phyloP scores from a whole-genome alignment of 2,797 vertebrate genomes.

The Gobio occitaniae region DNA sequence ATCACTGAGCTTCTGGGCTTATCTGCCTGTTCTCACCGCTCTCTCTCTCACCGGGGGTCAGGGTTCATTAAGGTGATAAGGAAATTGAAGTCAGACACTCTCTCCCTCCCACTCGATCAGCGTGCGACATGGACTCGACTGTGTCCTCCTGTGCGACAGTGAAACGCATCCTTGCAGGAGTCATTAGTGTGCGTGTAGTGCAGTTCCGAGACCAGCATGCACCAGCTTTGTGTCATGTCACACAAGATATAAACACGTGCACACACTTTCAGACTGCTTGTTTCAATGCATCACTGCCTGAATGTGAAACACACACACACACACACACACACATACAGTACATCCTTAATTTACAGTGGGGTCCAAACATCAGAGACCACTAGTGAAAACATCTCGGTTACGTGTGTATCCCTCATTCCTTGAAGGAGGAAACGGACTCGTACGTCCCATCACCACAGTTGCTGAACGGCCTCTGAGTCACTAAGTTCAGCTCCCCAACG shows the following conservation, averaged over 20 bases:
- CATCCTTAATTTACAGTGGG: neutral
- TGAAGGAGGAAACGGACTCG: too few relatives aligned
- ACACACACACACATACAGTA: neutral
- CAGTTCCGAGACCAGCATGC: constrained; percentile 10
- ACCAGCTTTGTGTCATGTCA: constrained; percentile 6
- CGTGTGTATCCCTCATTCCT: too few relatives aligned
- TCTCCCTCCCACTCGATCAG: constrained; percentile 37
- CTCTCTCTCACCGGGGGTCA: constrained; percentile 40
- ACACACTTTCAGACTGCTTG: constrained; percentile 2
- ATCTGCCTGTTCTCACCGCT: constrained; percentile 38
- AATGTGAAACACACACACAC: neutral
- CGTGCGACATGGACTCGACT: neutral
- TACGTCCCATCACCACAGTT: too few relatives aligned
- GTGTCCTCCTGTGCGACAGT: constrained; percentile 22
- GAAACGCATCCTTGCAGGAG: constrained; percentile 37
- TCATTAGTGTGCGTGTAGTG: constrained; percentile 36
- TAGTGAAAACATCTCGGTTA: neutral
- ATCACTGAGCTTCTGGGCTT: constrained; percentile 36
- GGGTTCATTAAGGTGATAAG: constrained; percentile 53
- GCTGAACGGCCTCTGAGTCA: too few relatives aligned
- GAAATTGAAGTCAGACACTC: constrained; percentile 45
- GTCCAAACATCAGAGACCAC: neutral
- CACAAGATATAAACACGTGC: constrained; percentile 7
- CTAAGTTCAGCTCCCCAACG: too few relatives aligned
- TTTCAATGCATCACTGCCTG: neutral